phyloP scores from a whole-genome alignment of 2,113 vertebrate species.

The Scytalopus superciliaris region DNA sequence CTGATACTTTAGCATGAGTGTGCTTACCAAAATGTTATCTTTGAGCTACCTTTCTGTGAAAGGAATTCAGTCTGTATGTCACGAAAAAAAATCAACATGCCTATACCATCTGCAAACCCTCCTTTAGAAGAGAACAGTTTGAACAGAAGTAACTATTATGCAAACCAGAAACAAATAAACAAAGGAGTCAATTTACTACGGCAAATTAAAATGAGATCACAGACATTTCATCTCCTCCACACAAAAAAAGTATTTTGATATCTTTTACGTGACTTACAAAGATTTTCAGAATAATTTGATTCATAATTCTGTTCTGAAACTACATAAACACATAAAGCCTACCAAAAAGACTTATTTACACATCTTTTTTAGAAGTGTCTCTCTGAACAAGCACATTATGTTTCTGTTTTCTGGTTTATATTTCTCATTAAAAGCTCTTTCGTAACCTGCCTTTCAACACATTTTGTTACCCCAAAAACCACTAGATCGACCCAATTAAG shows the following conservation, averaged over 20 bases:
- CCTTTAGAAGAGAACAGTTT: conserved; percentile 28
- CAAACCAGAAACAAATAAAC: conserved; percentile 68
- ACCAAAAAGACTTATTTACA: neutral
- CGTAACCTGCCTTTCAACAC: neutral
- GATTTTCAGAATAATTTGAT: neutral
- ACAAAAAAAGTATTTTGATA: conserved; percentile 50
- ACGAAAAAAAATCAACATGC: conserved; percentile 41
- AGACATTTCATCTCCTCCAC: conserved; percentile 35
- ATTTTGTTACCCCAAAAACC: neutral
- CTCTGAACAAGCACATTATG: neutral
- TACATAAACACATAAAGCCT: neutral
- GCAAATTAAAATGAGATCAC: conserved; percentile 70
- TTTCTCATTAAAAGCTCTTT: neutral
- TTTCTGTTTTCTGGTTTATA: neutral
- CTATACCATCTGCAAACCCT: conserved; percentile 22
- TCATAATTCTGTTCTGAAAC: conserved; percentile 5
- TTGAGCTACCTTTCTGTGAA: conserved; percentile 54
- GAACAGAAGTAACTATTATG: conserved; percentile 46
- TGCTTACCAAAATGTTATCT: neutral
- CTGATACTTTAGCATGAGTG: conserved; percentile 9
- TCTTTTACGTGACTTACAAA: conserved; percentile 35
- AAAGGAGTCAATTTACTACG: conserved; percentile 63
- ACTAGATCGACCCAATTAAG: neutral
- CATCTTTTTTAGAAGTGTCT: neutral
- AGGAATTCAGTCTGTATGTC: conserved; percentile 48